Percentiles rank a stretch among this genome's conserved stretches.
Evolutionary conservation across 2,797 vertebrate genomes (phyloP).

Genomic region (Poliocrania exsul): DNA sequence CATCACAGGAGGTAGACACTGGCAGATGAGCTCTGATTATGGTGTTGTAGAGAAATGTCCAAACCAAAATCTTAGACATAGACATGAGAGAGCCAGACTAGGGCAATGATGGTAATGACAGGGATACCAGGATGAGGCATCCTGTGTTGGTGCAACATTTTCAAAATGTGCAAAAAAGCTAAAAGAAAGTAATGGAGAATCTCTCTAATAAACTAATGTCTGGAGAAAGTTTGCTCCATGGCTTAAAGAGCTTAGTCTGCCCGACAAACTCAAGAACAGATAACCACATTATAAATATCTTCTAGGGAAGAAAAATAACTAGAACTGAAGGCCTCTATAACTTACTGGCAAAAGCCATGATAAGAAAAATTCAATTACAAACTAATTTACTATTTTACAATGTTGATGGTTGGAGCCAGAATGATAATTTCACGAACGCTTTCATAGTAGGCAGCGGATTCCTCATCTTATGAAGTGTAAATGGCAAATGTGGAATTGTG

Average conservation of each 20-base stretch:
- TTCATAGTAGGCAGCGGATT: neutral
- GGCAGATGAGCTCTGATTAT: neutral
- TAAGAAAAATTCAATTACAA: slow-evolving; percentile 49
- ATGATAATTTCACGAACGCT: neutral
- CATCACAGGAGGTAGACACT: neutral
- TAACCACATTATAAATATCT: slow-evolving; percentile 19
- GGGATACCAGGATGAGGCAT: neutral
- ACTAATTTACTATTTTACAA: slow-evolving; percentile 18
- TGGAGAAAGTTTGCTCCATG: neutral
- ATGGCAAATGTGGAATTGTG: neutral
- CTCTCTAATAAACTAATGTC: neutral
- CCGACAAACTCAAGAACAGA: neutral
- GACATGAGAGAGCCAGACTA: neutral
- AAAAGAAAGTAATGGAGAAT: neutral
- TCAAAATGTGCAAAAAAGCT: neutral
- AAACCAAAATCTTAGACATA: neutral
- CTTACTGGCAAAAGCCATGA: neutral
- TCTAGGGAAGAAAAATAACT: neutral
- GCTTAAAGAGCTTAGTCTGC: neutral
- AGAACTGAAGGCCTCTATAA: neutral
- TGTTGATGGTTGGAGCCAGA: neutral
- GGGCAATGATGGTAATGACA: neutral
- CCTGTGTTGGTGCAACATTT: neutral
- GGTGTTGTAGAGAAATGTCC: neutral
- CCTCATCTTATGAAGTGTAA: neutral